Evolutionary conservation across 2,113 vertebrate species (phyloP), one percentile per base, ranked within the genome.

Genomic region (Tupaia tana): DNA sequence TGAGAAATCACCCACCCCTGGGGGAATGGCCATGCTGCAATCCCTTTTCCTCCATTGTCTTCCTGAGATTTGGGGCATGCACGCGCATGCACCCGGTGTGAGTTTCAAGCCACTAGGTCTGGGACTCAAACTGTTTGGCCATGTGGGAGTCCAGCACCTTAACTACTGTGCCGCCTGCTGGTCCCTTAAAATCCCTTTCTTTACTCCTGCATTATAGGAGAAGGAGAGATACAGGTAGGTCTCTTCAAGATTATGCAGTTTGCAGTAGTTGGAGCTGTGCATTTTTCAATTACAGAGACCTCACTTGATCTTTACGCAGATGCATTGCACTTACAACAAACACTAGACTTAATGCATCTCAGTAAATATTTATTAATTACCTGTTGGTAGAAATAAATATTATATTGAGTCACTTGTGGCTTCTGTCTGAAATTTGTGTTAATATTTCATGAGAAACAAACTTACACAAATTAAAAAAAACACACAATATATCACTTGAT

Each of bases 341-440:
- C 3, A 43, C 13, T 79, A 90, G n/a, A 63, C 25, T 97, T 92
- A 91, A 91, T 94, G 70, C 4, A 64, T 3, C 18, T 70, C 25
- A 89, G 43, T 71, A 82, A 82, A 15, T 85, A 79, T 61, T n/a
- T 77, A 93, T 43, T 90, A 54, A 78, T n/a, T 31, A 63, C 4
- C 1, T 85, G 16, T 25, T 69, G 31, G 14, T 31, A 52, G 90
- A 93, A 91, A 66, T 79, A 94, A 78, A 79, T 34, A 82, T 29
- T 88, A 52, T 58, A 54, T 0, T 31, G 85, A 77, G 9, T 63
- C 8, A 83, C 9, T 9, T 67, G 19, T 61, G 22, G 8, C 91
- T 94, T 83, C 77, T 93, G 59, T 25, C n/a, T 91, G 69, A 81
- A 91, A 77, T 87, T 22, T 80, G 18, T 77, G 13, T 93, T 91